phyloP scores from a whole-genome alignment of 2,888 invertebrate genomes.

The Aphodius sticticus region DNA sequence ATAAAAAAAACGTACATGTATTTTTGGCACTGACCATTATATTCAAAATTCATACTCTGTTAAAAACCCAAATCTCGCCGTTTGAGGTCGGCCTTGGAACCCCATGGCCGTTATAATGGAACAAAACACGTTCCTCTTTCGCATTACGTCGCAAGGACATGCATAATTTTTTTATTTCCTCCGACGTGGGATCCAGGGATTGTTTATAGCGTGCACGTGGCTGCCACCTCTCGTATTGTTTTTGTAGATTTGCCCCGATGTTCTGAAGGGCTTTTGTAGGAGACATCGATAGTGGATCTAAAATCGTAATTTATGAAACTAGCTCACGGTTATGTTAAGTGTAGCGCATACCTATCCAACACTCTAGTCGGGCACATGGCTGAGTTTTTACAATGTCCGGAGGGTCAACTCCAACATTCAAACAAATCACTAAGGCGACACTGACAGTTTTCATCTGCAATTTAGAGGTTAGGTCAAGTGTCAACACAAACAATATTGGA shows the following conservation, averaged over 20 bases:
- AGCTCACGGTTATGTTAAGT: not conserved
- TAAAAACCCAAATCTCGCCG: constrained; percentile 99
- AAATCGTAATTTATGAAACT: constrained; percentile 38
- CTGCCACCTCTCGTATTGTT: constrained; percentile 99
- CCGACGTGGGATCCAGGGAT: constrained; percentile 95
- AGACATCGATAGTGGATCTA: constrained; percentile 87
- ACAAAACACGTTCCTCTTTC: constrained; percentile 96
- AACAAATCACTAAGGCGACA: constrained; percentile 95
- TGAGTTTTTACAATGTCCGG: constrained; percentile 98
- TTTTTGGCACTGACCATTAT: not conserved
- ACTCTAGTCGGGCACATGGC: constrained; percentile 94
- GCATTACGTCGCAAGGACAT: constrained; percentile 94
- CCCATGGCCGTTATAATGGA: constrained; percentile 99
- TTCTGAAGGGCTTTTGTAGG: constrained; percentile 92
- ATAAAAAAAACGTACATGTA: constrained; percentile 7
- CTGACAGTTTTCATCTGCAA: constrained; percentile 98
- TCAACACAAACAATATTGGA: constrained; percentile 29
- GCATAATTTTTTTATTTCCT: constrained; percentile 97
- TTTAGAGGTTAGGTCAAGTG: constrained; percentile 41
- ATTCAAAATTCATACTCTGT: constrained; percentile 71
- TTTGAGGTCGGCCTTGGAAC: constrained; percentile 97
- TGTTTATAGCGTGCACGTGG: constrained; percentile 97
- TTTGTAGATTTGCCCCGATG: constrained; percentile 90
- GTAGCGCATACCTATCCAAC: constrained; percentile 87
- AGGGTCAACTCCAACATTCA: constrained; percentile 99